Evolutionary conservation across 2,113 vertebrate species (phyloP).

Genomic region (Platysteira castanea): DNA sequence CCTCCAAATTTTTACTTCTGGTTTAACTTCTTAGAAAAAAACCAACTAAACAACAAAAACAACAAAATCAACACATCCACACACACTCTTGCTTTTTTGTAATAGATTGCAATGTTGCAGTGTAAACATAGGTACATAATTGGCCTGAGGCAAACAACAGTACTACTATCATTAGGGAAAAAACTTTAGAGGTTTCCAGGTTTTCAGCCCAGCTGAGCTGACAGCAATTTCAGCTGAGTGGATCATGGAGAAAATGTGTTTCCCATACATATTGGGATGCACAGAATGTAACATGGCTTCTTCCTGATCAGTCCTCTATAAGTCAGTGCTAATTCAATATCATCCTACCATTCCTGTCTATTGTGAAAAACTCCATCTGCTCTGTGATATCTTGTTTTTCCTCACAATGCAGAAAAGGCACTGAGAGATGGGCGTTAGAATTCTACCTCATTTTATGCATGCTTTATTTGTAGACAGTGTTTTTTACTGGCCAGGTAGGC

Average conservation of each 20-base stretch:
- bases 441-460: neutral
- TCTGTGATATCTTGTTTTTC: neutral
- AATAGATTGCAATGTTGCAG: neutral
- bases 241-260: neutral
- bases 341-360: neutral
- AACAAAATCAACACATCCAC: rapidly evolving
- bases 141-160: neutral
- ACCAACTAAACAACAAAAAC: neutral
- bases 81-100: neutral
- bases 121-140: neutral
- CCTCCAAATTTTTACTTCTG: neutral
- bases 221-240: neutral
- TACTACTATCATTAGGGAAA: neutral
- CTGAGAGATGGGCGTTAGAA: neutral
- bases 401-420: neutral
- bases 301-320: neutral
- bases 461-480: neutral
- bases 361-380: neutral
- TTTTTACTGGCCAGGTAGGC: neutral
- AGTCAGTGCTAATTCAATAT: neutral
- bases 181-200: neutral
- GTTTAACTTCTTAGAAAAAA: neutral
- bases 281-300: neutral
- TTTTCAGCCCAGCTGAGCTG: neutral
- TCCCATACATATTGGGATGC: neutral